Base-by-base conservation (phyloP, 2,113 vertebrate species). In the Pandion haliaetus region DNA sequence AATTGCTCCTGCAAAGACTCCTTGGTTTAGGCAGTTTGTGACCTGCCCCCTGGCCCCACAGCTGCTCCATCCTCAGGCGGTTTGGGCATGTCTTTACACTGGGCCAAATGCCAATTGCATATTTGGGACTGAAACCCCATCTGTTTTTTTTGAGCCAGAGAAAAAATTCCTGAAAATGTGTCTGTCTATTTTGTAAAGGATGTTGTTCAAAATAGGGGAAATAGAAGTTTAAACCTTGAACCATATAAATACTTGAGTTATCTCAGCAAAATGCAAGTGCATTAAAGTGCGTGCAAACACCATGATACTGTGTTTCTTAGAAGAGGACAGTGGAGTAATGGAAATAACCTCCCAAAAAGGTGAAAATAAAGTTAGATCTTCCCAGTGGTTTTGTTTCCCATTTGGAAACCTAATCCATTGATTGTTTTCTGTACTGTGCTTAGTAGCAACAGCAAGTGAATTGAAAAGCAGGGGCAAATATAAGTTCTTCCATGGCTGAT, bases 401-500 rank as follows among this genome's bases (percentile, higher is more conserved):
- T 84, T 90, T 94, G 73, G 94, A 92, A 94, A 95, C 23, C 32
- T 73, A 90, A 95, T 63, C 74, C 36, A 23, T 57, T 58, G 52
- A 38, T 91, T 74, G 25, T 85, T 92, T 97, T 91, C 86, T 81
- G 26, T 83, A 38, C 47, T 78, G 17, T 69, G 21, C 54, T 90
- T 9, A 59, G 45, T 50, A 93, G 61, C 65, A 93, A 70, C 13
- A 40, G n/a, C 26, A 63, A 90, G 28, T 45, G 77, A 96, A 83
- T 78, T 44, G 72, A 91, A 97, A 95, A 85, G 20, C 24, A 70
- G 77, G 40, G 58, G 58, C 65, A 83, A 95, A 74, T 4, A 2
- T 40, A 59, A 23, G 0, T 91, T 97, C 96, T 97, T 95, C 86
- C 54, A 80, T 50, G 81, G 55, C 82, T 96, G 92, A 95, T 95